A percentile compares a stretch with the other conserved stretches of the same genome.
Conservation (phyloP, 2,113 vertebrate species). For the Trematocara stigmaticum region DNA sequence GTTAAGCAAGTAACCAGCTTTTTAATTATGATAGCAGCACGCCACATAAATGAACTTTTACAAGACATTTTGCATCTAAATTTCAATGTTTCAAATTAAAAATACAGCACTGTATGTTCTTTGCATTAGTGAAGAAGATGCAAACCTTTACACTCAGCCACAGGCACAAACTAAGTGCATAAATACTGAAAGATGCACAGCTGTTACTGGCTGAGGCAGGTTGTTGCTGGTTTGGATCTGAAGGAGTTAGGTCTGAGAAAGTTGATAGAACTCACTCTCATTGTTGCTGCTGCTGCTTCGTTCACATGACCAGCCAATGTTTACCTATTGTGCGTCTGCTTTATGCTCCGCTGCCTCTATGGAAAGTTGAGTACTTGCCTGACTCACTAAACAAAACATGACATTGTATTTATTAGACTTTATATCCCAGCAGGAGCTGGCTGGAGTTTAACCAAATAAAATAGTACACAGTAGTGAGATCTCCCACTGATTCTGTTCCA, state of each 20-base stretch:
- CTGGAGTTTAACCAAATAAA: slow-evolving; percentile 52
- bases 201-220: neutral
- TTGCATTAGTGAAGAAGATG: neutral
- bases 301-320: slow-evolving; percentile 55
- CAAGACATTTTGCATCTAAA: neutral
- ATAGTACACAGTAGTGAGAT: slow-evolving; percentile 50
- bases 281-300: slow-evolving; percentile 30
- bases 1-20: neutral
- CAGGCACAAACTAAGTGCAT: neutral
- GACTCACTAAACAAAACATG: slow-evolving; percentile 59
- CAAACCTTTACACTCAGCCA: neutral
- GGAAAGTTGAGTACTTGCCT: slow-evolving; percentile 60
- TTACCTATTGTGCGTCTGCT: slow-evolving; percentile 53
- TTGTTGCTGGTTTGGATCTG: slow-evolving; percentile 22
- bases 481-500: slow-evolving; percentile 16
- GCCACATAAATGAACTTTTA: neutral
- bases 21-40: neutral
- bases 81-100: neutral
- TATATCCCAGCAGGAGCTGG: slow-evolving; percentile 17
- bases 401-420: slow-evolving; percentile 54
- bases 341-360: slow-evolving; percentile 37
- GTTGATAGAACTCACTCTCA: slow-evolving; percentile 36
- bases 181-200: neutral
- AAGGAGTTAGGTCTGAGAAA: slow-evolving; percentile 38
- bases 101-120: neutral